Percentiles rank a stretch among this genome's conserved stretches.
Evolutionary conservation across 2,113 vertebrate species (phyloP).

Genomic region (Haliaeetus leucogaster): DNA sequence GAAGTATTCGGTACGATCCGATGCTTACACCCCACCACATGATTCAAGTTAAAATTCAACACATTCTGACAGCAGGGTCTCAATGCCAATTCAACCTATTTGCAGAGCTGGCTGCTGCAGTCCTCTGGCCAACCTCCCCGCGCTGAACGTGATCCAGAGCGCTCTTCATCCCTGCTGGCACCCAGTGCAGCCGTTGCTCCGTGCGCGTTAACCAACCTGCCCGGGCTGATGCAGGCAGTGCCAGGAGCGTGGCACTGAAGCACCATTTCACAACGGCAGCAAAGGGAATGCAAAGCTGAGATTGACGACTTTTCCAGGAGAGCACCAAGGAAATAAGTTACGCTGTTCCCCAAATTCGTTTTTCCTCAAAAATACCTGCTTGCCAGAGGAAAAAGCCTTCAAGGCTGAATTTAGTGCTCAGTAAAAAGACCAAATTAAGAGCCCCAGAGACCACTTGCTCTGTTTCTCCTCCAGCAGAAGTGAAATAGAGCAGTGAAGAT

Average conservation of each 20-base stretch:
- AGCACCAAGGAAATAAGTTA: not conserved
- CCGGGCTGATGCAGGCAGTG: accelerated
- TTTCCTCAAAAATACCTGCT: not conserved
- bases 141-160: accelerated
- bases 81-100: not conserved
- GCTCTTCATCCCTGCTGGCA: not conserved
- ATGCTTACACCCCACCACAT: not conserved
- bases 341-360: accelerated
- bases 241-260: not conserved
- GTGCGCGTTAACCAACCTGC: not conserved
- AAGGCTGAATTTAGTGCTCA: not conserved
- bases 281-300: not conserved
- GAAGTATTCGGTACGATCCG: accelerated
- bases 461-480: not conserved
- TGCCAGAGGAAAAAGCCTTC: not conserved
- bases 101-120: not conserved
- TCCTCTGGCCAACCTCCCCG: not conserved
- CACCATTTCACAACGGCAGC: not conserved
- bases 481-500: not conserved
- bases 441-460: not conserved
- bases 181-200: accelerated
- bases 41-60: not conserved
- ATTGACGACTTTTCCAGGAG: not conserved
- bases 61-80: not conserved
- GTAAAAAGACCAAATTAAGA: not conserved